Percentiles rank a stretch among this genome's conserved stretches.
phyloP scores from a whole-genome alignment of 2,113 vertebrate genomes.

The Heptranchias perlo region DNA sequence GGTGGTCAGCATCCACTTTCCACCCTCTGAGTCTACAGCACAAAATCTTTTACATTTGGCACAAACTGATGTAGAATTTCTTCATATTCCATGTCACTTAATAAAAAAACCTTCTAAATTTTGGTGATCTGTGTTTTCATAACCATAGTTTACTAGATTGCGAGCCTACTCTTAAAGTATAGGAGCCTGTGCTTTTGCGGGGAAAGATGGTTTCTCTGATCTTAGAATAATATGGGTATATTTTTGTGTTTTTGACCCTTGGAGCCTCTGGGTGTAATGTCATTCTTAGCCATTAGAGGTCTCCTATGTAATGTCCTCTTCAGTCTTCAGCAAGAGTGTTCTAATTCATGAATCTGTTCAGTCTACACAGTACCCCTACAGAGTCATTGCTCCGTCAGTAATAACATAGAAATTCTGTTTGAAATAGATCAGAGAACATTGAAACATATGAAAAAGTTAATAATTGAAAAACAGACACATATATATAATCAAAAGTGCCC shows the following conservation, averaged over 20 bases:
- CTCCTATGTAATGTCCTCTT: slow-evolving; percentile 1
- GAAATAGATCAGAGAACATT: neutral
- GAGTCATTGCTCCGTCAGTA: neutral
- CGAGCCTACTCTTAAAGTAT: no score
- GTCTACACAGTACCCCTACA: no score
- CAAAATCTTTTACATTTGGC: neutral
- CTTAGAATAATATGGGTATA: neutral
- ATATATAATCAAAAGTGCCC: no score
- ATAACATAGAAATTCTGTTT: slow-evolving; percentile 28
- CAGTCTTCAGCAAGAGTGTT: neutral
- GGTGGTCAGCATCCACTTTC: neutral
- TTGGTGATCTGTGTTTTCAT: neutral
- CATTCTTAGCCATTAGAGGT: slow-evolving; percentile 30
- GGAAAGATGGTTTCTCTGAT: neutral
- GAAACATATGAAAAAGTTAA: neutral
- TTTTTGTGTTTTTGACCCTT: neutral
- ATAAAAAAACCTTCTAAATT: neutral
- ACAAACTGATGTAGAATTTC: neutral
- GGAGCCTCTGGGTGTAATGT: neutral
- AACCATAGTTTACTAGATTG: neutral
- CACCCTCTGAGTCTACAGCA: neutral
- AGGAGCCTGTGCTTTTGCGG: neutral
- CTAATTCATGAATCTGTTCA: neutral
- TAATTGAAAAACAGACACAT: neutral
- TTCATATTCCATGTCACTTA: neutral